Conservation (phyloP, 1,140 invertebrate genomes). For the Dendroctonus ponderosae region DNA sequence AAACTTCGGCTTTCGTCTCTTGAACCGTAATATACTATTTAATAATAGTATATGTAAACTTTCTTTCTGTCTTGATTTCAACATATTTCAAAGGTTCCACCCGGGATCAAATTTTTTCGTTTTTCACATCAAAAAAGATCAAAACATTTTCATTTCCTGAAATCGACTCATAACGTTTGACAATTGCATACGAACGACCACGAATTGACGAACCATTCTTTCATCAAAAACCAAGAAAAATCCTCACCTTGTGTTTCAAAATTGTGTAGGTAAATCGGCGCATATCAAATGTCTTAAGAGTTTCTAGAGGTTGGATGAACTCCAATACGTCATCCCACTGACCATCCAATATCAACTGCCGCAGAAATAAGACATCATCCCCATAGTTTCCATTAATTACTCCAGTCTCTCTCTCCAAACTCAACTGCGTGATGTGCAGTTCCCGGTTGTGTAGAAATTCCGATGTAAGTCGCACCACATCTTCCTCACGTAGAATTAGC, state of each 20-base stretch:
- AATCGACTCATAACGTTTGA: no score
- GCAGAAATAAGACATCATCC: slow-evolving; percentile 89
- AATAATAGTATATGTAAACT: no score
- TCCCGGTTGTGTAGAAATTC: slow-evolving; percentile 91
- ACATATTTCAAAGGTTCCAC: no score
- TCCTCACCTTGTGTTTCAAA: slow-evolving; percentile 73
- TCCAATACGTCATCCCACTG: slow-evolving; percentile 98
- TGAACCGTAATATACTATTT: background rate
- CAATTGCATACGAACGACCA: no score
- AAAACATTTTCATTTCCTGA: no score
- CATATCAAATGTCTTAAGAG: slow-evolving; percentile 74
- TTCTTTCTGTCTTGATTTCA: no score
- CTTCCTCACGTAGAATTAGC: slow-evolving; percentile 82
- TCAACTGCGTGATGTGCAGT: slow-evolving; percentile 86
- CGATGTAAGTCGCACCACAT: slow-evolving; percentile 85
- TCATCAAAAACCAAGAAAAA: background rate
- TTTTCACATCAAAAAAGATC: no score
- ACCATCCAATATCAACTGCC: slow-evolving; percentile 93
- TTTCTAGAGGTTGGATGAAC: slow-evolving; percentile 93
- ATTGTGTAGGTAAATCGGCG: slow-evolving; percentile 84
- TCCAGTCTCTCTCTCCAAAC: slow-evolving; percentile 91
- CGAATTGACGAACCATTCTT: no score
- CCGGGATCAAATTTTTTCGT: no score
- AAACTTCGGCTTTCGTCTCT: no score
- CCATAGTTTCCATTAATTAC: slow-evolving; percentile 90